Evolutionary conservation across 2,797 vertebrate genomes (phyloP).

Genomic region (Emydoidea blandingii): DNA sequence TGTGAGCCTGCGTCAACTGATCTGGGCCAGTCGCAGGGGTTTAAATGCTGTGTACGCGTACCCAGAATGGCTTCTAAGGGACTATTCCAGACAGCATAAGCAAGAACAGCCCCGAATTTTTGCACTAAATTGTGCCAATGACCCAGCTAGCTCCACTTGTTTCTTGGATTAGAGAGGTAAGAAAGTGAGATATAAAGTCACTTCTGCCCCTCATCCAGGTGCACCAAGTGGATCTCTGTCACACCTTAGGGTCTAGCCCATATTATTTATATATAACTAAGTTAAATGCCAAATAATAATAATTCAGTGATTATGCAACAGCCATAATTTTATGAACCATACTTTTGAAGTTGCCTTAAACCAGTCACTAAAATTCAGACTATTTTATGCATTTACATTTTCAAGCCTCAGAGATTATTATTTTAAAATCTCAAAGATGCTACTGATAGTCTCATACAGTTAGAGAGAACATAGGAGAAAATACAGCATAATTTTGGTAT

Average conservation of each 20-base stretch:
- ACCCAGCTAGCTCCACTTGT: not conserved
- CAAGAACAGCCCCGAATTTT: not conserved
- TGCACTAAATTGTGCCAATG: not conserved
- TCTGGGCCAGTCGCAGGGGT: no score
- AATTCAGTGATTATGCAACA: not conserved
- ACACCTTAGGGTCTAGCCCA: not conserved
- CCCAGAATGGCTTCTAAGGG: not conserved
- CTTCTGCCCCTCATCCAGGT: not conserved
- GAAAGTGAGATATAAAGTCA: not conserved
- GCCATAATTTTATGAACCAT: not conserved
- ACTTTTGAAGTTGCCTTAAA: not conserved
- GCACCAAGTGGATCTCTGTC: not conserved
- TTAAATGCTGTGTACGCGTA: no score
- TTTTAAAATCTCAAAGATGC: not conserved
- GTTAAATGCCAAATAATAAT: not conserved
- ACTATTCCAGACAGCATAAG: not conserved
- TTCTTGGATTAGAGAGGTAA: not conserved
- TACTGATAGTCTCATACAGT: not conserved
- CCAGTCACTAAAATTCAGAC: not conserved
- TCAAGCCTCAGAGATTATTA: not conserved
- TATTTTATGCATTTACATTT: not conserved
- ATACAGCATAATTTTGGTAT: not conserved
- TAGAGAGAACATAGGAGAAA: not conserved
- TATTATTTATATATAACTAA: conserved; percentile 2
- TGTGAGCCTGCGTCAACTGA: no score